phyloP scores from a whole-genome alignment of 2,888 invertebrate species.

The Petrolisthes manimaculis region DNA sequence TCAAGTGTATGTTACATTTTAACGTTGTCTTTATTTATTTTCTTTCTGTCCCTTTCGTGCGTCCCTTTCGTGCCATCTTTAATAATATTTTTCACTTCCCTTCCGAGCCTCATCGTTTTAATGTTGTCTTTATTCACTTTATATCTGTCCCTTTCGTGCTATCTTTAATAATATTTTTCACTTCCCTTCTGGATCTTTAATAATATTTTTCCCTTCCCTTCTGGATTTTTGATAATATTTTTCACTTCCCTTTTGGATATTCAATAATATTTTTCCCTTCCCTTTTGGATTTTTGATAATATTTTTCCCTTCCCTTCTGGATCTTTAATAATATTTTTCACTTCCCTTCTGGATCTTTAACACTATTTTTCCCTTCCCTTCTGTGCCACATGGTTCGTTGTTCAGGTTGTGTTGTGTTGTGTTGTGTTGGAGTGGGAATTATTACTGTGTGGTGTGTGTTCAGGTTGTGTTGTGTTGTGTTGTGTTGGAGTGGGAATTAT shows the following conservation, averaged over 20 bases:
- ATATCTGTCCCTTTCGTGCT: background rate
- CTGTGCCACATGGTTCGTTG: too few relatives aligned
- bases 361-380: background rate
- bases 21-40: too few relatives aligned
- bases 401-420: background rate
- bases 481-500: too few relatives aligned
- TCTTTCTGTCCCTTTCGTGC: background rate
- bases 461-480: background rate
- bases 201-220: background rate
- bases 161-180: background rate
- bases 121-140: background rate
- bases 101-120: background rate
- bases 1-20: too few relatives aligned
- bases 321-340: background rate
- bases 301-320: background rate
- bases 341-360: background rate
- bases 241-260: background rate
- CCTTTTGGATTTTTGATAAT: background rate
- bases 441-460: background rate
- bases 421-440: too few relatives aligned
- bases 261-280: background rate
- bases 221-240: constrained; percentile 4
- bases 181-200: background rate
- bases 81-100: background rate
- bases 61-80: background rate